Conservation (phyloP, 1,140 invertebrate species). For the Apis cerana region DNA sequence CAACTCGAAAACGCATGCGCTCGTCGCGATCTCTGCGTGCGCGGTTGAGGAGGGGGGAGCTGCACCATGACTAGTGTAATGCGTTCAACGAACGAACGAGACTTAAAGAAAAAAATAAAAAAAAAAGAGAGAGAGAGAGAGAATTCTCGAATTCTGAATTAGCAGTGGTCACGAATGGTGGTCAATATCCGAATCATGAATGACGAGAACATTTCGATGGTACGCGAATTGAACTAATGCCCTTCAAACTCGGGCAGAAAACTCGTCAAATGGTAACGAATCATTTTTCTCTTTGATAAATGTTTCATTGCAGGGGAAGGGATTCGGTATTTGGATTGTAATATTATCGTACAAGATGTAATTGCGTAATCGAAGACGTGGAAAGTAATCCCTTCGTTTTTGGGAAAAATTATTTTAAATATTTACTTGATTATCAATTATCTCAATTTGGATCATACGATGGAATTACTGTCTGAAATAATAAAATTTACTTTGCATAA, state of each 20-base stretch:
- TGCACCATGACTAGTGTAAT: neutral
- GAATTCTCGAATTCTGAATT: neutral
- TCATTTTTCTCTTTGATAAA: neutral
- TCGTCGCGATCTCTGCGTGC: neutral
- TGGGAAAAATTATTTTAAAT: too few species aligned
- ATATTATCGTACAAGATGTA: neutral
- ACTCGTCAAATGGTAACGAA: neutral
- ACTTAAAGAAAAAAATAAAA: neutral
- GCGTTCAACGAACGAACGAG: neutral
- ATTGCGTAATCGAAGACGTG: neutral
- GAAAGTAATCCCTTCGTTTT: too few species aligned
- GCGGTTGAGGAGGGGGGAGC: neutral
- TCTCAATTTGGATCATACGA: too few species aligned
- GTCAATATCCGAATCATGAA: too few species aligned
- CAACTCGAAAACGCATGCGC: slow-evolving; percentile 31
- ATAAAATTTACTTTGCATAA: too few species aligned
- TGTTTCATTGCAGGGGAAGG: neutral
- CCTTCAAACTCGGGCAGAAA: neutral
- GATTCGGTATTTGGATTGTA: neutral
- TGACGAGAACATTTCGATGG: neutral
- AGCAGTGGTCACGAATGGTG: neutral
- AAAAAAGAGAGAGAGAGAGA: too few species aligned
- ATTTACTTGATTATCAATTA: too few species aligned
- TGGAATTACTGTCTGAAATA: too few species aligned
- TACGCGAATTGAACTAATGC: too few species aligned